phyloP scores from a whole-genome alignment of 37 sponge, comb jelly and placozoan species.

The Eunapius fragilis region DNA sequence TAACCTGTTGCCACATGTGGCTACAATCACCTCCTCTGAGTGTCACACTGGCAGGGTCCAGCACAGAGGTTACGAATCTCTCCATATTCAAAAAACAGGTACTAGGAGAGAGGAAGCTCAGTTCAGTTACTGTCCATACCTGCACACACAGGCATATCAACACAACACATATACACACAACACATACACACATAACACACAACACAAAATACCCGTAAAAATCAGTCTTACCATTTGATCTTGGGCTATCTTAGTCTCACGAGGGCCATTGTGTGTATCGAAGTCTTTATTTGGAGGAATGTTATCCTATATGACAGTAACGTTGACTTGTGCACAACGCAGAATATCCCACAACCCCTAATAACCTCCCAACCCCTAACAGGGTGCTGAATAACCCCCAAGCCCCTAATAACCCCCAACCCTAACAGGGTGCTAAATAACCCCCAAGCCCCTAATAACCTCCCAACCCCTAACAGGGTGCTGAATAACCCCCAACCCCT shows the following conservation, averaged over 20 bases:
- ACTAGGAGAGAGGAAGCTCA: background rate
- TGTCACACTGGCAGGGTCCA: constrained; percentile 41
- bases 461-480: no score
- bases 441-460: no score
- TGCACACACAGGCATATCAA: background rate
- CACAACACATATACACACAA: background rate
- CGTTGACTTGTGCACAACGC: no score
- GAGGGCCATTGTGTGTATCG: constrained; percentile 69
- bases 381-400: no score
- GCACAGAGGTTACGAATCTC: constrained; percentile 55
- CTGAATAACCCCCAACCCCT: no score
- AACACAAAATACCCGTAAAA: no score
- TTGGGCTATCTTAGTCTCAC: constrained; percentile 42
- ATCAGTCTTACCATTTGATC: constrained; percentile 78
- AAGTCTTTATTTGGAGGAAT: constrained; percentile 41
- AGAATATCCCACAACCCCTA: no score
- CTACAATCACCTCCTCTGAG: background rate
- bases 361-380: no score
- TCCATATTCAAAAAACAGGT: constrained; percentile 55
- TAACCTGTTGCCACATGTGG: no score
- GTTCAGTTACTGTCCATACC: background rate
- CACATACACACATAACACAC: background rate
- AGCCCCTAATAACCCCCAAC: no score
- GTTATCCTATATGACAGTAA: constrained; percentile 34
- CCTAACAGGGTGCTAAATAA: no score